Base-by-base conservation (phyloP, 1,140 invertebrate species). In the Drosophila bocqueti region DNA sequence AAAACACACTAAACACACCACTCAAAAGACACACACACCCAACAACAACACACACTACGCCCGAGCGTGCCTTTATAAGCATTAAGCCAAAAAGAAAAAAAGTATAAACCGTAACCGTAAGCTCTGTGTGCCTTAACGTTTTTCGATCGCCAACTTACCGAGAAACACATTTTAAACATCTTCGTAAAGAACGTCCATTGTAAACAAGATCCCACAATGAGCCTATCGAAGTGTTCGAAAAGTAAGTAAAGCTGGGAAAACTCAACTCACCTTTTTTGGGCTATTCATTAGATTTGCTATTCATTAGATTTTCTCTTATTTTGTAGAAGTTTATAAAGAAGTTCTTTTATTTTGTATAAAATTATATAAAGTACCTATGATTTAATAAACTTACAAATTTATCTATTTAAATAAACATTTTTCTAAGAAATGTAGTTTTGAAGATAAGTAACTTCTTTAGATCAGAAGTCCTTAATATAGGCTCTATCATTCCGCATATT, bases 1-100 rank as follows among this genome's bases (percentile, higher is more conserved):
- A 16, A 16, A 54, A 38, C 36, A 55, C 61, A 42, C 76, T 40
- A 64, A 54, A 77, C 66, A 77, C 52, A 65, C 18, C 59, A 76
- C 52, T 73, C 60, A 24, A 42, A 83, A 46, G 61, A 73, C 18
- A 79, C 66, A 79, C 74, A 58, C 67, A 61, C 61, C 45, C 38
- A 64, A 43, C 26, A 73, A 34, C 31, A 73, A 34, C 31, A 79
- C 45, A 74, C 74, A 57, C 43, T 46, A 83, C 54, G 76, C 71
- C 83, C 63, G 71, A 81, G 81, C 76, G 78, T 91, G 87, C 86
- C 87, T 91, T 91, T 68, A 40, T 68, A 77, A 76, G 54, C 43
- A 46, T 57, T 82, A 79, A 69, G 77, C 34, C 24, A 15, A 45
- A 54, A 55, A 60, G 8, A 50, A 43, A 18, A 55, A 55, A 55